These are phyloP conservation scores for Turnix velox DNA, from an alignment of 2,113 vertebrate genomes.

Conservation along the genomic window DNA sequence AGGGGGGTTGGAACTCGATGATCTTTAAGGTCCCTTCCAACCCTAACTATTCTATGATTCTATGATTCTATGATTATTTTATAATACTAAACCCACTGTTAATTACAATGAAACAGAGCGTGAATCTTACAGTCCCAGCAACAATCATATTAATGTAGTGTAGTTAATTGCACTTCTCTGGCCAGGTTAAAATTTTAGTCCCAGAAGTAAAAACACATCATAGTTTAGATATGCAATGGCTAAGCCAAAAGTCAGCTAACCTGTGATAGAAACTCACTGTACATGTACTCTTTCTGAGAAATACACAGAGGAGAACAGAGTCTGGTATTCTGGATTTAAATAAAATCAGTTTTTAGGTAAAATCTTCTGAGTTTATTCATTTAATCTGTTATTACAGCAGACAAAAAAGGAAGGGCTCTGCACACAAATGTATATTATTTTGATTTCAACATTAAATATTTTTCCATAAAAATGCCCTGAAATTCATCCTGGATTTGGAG, in stretches of 20 bases:
- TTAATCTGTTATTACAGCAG: background rate
- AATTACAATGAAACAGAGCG: background rate
- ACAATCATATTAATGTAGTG: background rate
- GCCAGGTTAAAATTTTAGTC: background rate
- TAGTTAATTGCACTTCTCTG: background rate
- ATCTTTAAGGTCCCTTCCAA: no score
- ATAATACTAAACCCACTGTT: background rate
- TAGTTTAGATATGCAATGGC: background rate
- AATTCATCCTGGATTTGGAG: background rate
- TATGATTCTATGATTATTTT: no score
- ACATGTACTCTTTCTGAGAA: background rate
- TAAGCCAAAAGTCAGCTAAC: background rate
- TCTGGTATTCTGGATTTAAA: background rate
- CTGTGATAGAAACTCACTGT: background rate
- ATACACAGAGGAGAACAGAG: background rate
- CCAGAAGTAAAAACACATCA: background rate
- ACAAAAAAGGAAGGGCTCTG: background rate
- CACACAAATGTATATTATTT: background rate
- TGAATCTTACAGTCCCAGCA: background rate
- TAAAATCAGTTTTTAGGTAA: background rate
- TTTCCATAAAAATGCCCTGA: background rate
- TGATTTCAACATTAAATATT: background rate
- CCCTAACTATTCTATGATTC: no score
- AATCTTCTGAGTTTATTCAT: background rate
- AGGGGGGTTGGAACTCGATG: no score